Base-by-base conservation (phyloP, 2,888 invertebrate genomes). In the Cephus pulcher region DNA sequence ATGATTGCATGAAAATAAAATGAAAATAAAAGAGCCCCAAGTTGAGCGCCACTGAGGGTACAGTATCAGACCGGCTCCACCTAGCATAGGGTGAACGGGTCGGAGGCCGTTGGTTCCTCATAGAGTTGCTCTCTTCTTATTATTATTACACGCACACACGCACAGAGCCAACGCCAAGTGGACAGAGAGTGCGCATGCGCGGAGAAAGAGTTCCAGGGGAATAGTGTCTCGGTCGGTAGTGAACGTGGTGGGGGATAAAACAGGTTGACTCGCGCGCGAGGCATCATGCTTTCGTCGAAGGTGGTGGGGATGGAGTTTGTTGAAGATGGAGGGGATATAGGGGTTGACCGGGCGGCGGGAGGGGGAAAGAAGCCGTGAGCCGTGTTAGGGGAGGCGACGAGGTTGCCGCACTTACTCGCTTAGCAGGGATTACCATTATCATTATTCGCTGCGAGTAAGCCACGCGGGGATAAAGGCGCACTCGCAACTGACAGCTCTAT, bases 81-180 rank as follows among this genome's bases (percentile, higher is more conserved):
- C 90, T 90, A 90, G 90, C 89, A 87, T 89, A 89, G 89, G 89
- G 89, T 89, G 90, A 89, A 87, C 90, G 90, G 90, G 90, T 90
- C 90, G 90, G 89, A 89, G 90, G 90, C 89, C 90, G 90, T 87
- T 89, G 89, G 90, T 90, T 90, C 89, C 89, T 90, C 90, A 90
- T 90, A 90, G 89, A 90, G 90, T 90, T 88, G 89, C 89, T 90
- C 89, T 89, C 88, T 88, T 88, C 88, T 89, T 89, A 88, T 90
- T 89, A 89, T 90, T 89, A 88, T 89, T 88, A 88, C 86, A 88
- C 87, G 88, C 87, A 84, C 86, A 84, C 81, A 83, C 89, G 75
- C 75, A 80, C 70, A 3, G 30, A 70, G 77, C 82, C 79, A 76
- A 84, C 84, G 74, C 77, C 79, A 80, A 80, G 77, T 76, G 78